phyloP scores from a whole-genome alignment of 2,113 vertebrate species.

The Seriola aureovittata region DNA sequence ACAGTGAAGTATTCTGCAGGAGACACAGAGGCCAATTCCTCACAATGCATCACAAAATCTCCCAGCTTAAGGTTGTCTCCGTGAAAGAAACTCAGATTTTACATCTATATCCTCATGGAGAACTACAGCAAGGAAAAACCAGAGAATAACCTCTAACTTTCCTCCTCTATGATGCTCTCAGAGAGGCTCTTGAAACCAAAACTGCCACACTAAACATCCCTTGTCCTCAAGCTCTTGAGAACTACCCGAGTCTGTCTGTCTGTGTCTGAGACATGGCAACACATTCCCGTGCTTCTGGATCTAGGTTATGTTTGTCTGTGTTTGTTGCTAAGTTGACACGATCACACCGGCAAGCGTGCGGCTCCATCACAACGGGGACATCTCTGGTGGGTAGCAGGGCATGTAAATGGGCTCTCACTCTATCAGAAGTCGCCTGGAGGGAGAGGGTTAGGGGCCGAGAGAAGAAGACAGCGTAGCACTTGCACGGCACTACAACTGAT shows the following conservation, averaged over 20 bases:
- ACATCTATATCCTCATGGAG: neutral
- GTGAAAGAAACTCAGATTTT: slow-evolving; percentile 8
- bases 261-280: neutral
- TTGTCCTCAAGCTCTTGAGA: neutral
- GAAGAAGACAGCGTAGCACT: neutral
- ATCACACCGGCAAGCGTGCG: neutral
- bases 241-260: neutral
- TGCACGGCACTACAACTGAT: neutral
- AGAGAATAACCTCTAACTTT: neutral
- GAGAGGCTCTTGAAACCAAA: slow-evolving; percentile 1
- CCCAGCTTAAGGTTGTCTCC: neutral
- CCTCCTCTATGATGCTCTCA: neutral
- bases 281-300: neutral
- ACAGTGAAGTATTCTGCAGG: slow-evolving; percentile 9
- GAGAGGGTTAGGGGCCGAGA: neutral
- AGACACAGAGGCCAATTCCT: slow-evolving; percentile 29
- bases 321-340: slow-evolving; percentile 33
- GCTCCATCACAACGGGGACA: slow-evolving; percentile 43
- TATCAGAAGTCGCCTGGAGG: slow-evolving; percentile 28
- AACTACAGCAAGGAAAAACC: neutral
- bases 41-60: slow-evolving; percentile 20
- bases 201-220: neutral
- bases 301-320: slow-evolving; percentile 5
- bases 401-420: slow-evolving; percentile 54
- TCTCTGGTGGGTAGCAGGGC: slow-evolving; percentile 47